Evolutionary conservation across 2,113 vertebrate genomes (phyloP).

Genomic region (Drymodes brunneopygia): DNA sequence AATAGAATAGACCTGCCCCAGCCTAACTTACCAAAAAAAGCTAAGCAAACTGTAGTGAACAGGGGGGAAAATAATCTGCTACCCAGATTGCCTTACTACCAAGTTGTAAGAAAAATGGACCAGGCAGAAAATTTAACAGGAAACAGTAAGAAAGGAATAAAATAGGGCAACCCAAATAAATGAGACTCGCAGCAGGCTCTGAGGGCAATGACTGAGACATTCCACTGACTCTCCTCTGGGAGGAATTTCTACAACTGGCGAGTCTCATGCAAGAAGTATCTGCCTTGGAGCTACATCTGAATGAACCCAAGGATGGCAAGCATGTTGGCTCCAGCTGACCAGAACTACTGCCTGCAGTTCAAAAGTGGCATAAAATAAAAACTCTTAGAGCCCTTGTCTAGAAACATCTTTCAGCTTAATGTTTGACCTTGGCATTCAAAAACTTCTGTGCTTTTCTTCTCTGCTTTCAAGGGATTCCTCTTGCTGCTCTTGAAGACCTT

Average conservation of each 20-base stretch:
- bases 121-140: not conserved
- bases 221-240: not conserved
- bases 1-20: not conserved
- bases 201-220: not conserved
- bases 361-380: not conserved
- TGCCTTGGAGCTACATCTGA: not conserved
- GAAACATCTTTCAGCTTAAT: not conserved
- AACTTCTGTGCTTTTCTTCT: not conserved
- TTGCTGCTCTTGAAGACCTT: not conserved
- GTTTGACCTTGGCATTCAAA: not conserved
- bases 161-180: slow-evolving; percentile 18
- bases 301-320: not conserved
- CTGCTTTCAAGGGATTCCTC: not conserved
- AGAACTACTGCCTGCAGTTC: not conserved
- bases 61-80: not conserved
- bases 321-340: not conserved
- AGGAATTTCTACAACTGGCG: not conserved
- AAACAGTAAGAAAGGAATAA: not conserved
- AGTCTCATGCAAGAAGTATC: not conserved
- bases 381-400: not conserved
- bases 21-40: not conserved
- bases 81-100: not conserved
- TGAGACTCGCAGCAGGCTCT: not conserved
- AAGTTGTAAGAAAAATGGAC: not conserved
- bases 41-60: not conserved